Base-by-base conservation (phyloP, 2,797 vertebrate species). In the Gambusia yucatana region DNA sequence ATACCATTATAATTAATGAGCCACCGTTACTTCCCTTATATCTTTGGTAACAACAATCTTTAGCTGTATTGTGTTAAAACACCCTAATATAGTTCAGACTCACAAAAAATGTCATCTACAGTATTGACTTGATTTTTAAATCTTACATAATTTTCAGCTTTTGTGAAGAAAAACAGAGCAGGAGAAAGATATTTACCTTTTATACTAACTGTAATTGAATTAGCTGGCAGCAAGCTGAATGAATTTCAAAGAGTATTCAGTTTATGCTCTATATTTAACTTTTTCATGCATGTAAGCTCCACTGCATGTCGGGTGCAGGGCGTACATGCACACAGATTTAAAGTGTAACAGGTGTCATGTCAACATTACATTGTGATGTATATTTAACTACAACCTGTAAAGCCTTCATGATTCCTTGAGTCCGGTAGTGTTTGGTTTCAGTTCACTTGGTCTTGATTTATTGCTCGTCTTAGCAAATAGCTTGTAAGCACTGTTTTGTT, bases 361-460 rank as follows among this genome's bases (percentile, higher is more conserved):
- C 74, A 84, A 77, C 73, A 85, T 83, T 47, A 70, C 39, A 39
- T 25, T n/a, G 28, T 77, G 77, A 69, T 52, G 50, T 79, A 79
- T 77, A 48, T 72, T 63, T 79, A 65, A 76, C 22, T 78, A 33
- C 65, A 80, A 84, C 73, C 47, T 75, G 6, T 48, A 47, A 76
- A 67, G 46, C 36, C 47, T 77, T 84, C 77, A 75, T 87, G 69
- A 59, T 73, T 89, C 47, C 72, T 75, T 72, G 11, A 73, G 73
- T 81, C 47, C 79, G 46, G 70, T 52, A 22, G 13, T 43, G 14
- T 87, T 82, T 87, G 75, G 57, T 77, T 57, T 36, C 14, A 65
- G 46, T 4, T 80, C 73, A 59, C 73, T 75, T 73, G 33, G 30
- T 77, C 79, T 72, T 91, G 89, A 94, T 86, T 80, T 79, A 87